Evolutionary conservation across 2,888 invertebrate genomes (phyloP), one percentile per base, ranked within the genome.

Genomic region (Phalera bucephala): DNA sequence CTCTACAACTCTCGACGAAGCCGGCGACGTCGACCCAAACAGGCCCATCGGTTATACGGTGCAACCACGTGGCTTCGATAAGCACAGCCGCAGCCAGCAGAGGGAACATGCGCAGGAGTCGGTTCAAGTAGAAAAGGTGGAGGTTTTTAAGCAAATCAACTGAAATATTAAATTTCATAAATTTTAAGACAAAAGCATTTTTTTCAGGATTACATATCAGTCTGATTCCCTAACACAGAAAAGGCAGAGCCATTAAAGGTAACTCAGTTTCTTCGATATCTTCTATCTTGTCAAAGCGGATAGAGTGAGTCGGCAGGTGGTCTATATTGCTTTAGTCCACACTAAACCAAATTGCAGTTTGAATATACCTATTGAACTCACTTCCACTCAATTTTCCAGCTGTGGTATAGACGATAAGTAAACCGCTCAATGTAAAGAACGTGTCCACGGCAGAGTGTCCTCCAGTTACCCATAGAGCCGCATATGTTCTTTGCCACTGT

Each of bases 371-470:
- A 25, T 12, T 25, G 12, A 15, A 25, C 72, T 71, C 55, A 82
- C 81, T 53, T 53, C 72, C 60, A 15, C 51, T 65, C 2, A 79
- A 32, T 45, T 81, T 82, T 12, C 72, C 70, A 15, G 68, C 64
- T 1, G 72, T 65, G 1, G 75, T 73, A 31, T 83, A 83, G 0
- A 82, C 80, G 0, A 81, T 46, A 0, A 84, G 58, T 8, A 83
- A 45, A 2, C 83, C 83, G 31, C 74, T 76, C 20, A 84, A 40
- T 32, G 69, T 54, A 57, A 93, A 92, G 68, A 93, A 93, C 1
- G 93, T 91, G 50, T 94, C 93, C 3, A 93, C 93, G 2, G 92
- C 86, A 0, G 92, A 75, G 6, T 88, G 61, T 1, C 53, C 80
- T 7, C 71, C 45, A 6, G 69, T 47, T 53, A 55, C 74, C 91